Evolutionary conservation across 2,797 vertebrate species (phyloP).

Genomic region (Melanotaenia boesemani): DNA sequence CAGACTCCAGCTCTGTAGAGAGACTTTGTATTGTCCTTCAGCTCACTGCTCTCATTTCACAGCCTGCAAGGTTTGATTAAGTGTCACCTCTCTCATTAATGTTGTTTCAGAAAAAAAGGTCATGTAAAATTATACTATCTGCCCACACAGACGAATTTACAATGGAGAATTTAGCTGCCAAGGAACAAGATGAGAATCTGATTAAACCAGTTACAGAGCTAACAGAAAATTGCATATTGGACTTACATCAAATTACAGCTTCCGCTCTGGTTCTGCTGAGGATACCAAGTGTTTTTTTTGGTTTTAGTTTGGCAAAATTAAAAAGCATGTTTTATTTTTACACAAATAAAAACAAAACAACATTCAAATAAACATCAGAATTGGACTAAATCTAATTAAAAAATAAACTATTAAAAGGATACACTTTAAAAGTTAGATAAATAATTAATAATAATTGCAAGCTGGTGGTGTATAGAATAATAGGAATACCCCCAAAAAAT

Average conservation of each 20-base stretch:
- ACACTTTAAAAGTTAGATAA: too few relatives aligned
- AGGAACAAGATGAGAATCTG: conserved; percentile 16
- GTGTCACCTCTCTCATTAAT: conserved; percentile 12
- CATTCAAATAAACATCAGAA: too few relatives aligned
- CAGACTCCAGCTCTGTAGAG: background rate
- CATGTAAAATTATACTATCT: conserved; percentile 7
- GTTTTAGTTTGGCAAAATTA: too few relatives aligned
- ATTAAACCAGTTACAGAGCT: conserved; percentile 5
- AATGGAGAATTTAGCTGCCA: conserved; percentile 1
- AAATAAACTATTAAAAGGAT: too few relatives aligned
- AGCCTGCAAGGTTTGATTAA: conserved; percentile 6
- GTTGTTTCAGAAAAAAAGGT: conserved; percentile 7
- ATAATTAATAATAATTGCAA: too few relatives aligned
- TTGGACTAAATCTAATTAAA: too few relatives aligned
- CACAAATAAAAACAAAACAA: too few relatives aligned
- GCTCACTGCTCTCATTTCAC: conserved; percentile 14
- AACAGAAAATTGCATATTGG: conserved; percentile 7
- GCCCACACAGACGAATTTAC: conserved; percentile 5
- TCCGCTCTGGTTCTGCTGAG: background rate
- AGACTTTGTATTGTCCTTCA: background rate
- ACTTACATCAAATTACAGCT: conserved; percentile 6
- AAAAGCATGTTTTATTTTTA: too few relatives aligned
- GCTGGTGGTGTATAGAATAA: too few relatives aligned
- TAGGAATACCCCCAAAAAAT: too few relatives aligned
- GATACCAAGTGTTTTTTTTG: too few relatives aligned